phyloP scores from a whole-genome alignment of 1,140 invertebrate genomes.

The Sminthurinus signatus region DNA sequence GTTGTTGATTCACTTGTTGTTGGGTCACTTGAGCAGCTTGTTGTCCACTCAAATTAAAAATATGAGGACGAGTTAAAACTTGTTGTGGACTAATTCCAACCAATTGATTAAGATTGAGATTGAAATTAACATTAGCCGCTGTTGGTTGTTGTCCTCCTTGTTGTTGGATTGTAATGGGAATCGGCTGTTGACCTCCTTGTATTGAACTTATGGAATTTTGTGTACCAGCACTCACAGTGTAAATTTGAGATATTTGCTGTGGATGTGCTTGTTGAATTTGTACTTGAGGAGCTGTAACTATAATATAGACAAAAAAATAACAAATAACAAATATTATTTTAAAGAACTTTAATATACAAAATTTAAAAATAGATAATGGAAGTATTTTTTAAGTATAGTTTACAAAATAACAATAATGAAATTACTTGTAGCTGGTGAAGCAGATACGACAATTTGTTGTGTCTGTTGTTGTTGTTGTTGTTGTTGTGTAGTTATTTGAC shows the following conservation, averaged over 20 bases:
- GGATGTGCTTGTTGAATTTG: not conserved
- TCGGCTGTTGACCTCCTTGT: not conserved
- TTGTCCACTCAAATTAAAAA: slow-evolving; percentile 34
- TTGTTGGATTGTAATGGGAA: slow-evolving; percentile 11
- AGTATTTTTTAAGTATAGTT: no score
- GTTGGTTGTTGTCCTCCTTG: slow-evolving; percentile 2
- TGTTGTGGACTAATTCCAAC: slow-evolving; percentile 27
- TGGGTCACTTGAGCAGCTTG: slow-evolving; percentile 25
- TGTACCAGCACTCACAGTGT: not conserved
- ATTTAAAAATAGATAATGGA: no score
- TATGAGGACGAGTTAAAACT: slow-evolving; percentile 37
- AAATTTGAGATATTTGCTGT: slow-evolving; percentile 13
- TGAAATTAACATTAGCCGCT: slow-evolving; percentile 38
- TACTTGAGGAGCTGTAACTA: no score
- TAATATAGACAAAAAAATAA: no score
- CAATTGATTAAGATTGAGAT: slow-evolving; percentile 27
- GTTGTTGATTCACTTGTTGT: not conserved
- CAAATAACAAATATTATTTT: no score
- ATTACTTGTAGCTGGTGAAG: not conserved
- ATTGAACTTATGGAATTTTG: no score
- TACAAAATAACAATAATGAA: no score
- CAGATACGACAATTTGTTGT: no score
- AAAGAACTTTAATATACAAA: no score
- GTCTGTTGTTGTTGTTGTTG: slow-evolving; percentile 1
- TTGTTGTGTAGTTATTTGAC: no score